phyloP scores from a whole-genome alignment of 2,888 invertebrate species.

The Heteromyza rotundicornis region DNA sequence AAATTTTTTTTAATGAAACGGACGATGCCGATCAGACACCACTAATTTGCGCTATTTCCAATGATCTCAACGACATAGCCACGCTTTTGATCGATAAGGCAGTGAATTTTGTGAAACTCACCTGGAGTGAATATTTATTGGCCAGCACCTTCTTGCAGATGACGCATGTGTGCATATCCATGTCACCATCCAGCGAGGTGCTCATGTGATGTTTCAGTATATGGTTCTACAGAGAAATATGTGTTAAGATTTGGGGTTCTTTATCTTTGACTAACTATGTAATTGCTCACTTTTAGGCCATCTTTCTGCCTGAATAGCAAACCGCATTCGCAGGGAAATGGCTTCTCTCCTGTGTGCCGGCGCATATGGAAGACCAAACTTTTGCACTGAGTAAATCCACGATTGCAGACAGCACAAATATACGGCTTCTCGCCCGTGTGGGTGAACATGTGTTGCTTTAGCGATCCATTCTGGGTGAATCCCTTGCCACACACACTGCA shows the following conservation, averaged over 20 bases:
- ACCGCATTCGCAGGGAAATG: conserved; percentile 53
- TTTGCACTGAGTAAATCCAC: conserved; percentile 55
- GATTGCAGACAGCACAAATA: conserved; percentile 46
- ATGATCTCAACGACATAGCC: conserved; percentile 61
- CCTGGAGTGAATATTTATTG: conserved; percentile 36
- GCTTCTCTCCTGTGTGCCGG: conserved; percentile 55
- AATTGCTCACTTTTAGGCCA: conserved; percentile 50
- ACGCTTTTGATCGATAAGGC: conserved; percentile 66
- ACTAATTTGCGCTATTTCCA: conserved; percentile 58
- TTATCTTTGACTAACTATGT: no score
- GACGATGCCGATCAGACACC: conserved; percentile 69
- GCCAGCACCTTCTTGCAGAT: conserved; percentile 44
- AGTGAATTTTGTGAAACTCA: no score
- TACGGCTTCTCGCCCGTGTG: conserved; percentile 55
- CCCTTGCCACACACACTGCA: conserved; percentile 49
- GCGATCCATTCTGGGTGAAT: conserved; percentile 52
- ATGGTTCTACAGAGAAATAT: conserved; percentile 37
- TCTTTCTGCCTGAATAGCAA: conserved; percentile 53
- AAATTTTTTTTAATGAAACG: conserved; percentile 69
- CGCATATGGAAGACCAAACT: conserved; percentile 53
- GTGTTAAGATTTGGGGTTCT: background rate
- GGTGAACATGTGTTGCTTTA: conserved; percentile 54
- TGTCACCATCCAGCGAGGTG: conserved; percentile 21
- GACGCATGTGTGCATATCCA: conserved; percentile 39
- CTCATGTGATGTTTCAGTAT: conserved; percentile 45